Base-by-base conservation (phyloP, 2,888 invertebrate genomes). In the Mimumesa dahlbomi region DNA sequence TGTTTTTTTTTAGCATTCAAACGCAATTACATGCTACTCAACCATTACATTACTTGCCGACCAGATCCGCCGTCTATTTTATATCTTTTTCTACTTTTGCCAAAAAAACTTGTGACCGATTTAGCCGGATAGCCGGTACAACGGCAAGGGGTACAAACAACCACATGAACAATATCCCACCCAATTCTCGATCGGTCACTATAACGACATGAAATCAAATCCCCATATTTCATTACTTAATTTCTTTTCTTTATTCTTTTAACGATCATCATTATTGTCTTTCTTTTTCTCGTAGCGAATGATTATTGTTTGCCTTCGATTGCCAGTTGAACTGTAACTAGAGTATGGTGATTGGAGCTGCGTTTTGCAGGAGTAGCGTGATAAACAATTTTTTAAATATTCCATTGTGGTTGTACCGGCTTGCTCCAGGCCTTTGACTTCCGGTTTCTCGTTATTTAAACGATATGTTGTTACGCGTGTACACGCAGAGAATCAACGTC, bases 81-180 rank as follows among this genome's bases (percentile, higher is more conserved):
- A 16, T 13, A n/a, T 19, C 48, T 21, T 21, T 29, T 31, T 31
- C 18, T 31, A 16, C 45, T 48, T 25, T 3, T 38, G 22, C n/a
- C 5, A 1, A 22, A 52, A 22, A 38, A 5, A n/a, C n/a, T 65
- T 54, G 74, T 81, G 76, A 78, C 81, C 73, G 81, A 80, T 74
- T 73, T 31, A 81, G 86, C 87, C 84, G 84, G 86, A 85, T 85
- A 88, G 89, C 88, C 89, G 89, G 88, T 89, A 89, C 89, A 89
- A 88, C 85, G 85, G 79, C 76, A 80, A 77, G 76, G 75, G 57
- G 63, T 82, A 77, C 70, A 58, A 75, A 76, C 84, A 84, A 85
- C 82, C 82, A 84, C 83, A 82, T n/a, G n/a, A n/a, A n/a, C 71
- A 46, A 48, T 58, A 56, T 48, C 48, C 53, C 59, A 48, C 61